Evolutionary conservation across 23 tunicate species (phyloP).

Genomic region (Corella eumyota): DNA sequence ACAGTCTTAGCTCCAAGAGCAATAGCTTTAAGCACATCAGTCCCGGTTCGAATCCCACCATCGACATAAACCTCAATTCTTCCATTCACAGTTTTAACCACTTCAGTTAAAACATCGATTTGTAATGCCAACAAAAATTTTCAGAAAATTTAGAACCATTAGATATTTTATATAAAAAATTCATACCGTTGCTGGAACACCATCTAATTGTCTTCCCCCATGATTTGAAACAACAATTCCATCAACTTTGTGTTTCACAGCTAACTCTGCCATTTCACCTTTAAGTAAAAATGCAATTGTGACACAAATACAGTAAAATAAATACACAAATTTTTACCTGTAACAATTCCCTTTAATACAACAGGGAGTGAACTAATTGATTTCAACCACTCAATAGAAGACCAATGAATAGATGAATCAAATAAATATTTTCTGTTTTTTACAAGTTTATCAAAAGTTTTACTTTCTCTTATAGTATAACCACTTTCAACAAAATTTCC

Average conservation of each 20-base stretch:
- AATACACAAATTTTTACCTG: too few species aligned
- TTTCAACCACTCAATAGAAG: slow-evolving; percentile 68
- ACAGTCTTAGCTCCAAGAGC: slow-evolving; percentile 67
- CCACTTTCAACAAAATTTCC: too few species aligned
- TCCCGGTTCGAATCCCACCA: slow-evolving; percentile 54
- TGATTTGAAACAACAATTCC: slow-evolving; percentile 68
- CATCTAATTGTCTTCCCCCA: slow-evolving; percentile 57
- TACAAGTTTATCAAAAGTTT: too few species aligned
- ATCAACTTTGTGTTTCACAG: slow-evolving; percentile 30
- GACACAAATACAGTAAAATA: too few species aligned
- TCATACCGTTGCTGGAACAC: slow-evolving; percentile 35
- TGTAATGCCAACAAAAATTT: not conserved
- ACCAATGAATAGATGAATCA: slow-evolving; percentile 68
- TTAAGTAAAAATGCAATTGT: too few species aligned
- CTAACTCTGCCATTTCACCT: slow-evolving; percentile 53
- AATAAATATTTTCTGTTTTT: too few species aligned
- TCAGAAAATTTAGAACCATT: not conserved
- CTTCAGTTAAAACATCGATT: slow-evolving; percentile 39
- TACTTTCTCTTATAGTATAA: too few species aligned
- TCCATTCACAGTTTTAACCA: slow-evolving; percentile 42
- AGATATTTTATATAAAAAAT: too few species aligned
- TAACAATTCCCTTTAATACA: slow-evolving; percentile 63
- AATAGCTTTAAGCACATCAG: slow-evolving; percentile 47
- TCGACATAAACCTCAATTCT: slow-evolving; percentile 49
- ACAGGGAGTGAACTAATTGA: slow-evolving; percentile 52